These are phyloP conservation scores for Phainopepla nitens DNA, from an alignment of 2,113 vertebrate species.

Conservation along the genomic window DNA sequence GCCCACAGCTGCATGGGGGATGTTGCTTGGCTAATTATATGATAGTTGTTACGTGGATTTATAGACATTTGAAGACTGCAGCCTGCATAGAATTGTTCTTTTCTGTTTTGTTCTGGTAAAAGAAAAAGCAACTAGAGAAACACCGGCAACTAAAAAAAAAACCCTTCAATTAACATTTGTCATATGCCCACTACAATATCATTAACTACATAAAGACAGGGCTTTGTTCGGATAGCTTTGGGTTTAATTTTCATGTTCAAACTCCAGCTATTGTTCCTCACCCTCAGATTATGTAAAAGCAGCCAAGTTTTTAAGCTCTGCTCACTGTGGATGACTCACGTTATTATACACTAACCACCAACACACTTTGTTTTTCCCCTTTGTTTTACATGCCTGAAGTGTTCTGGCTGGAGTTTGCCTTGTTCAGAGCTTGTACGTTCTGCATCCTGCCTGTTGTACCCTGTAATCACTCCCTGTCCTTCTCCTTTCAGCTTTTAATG, in stretches of 20 bases:
- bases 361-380: constrained; percentile 1
- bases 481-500: not conserved
- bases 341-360: not conserved
- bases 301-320: not conserved
- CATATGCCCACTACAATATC: not conserved
- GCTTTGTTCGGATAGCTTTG: not conserved
- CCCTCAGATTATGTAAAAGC: not conserved
- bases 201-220: not conserved
- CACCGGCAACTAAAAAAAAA: not conserved
- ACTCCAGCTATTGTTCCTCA: not conserved
- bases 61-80: not conserved
- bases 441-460: not conserved
- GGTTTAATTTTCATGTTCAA: not conserved
- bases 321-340: not conserved
- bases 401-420: not conserved
- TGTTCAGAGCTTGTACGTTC: not conserved
- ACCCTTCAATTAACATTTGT: not conserved
- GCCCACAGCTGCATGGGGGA: constrained; percentile 35
- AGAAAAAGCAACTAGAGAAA: not conserved
- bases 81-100: not conserved
- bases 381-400: not conserved
- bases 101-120: not conserved
- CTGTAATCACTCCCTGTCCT: not conserved
- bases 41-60: not conserved
- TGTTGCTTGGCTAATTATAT: constrained; percentile 17